Percentiles rank a stretch among this genome's conserved stretches.
Evolutionary conservation across 2,888 invertebrate genomes (phyloP).

Genomic region (Dryadula phaetusa): DNA sequence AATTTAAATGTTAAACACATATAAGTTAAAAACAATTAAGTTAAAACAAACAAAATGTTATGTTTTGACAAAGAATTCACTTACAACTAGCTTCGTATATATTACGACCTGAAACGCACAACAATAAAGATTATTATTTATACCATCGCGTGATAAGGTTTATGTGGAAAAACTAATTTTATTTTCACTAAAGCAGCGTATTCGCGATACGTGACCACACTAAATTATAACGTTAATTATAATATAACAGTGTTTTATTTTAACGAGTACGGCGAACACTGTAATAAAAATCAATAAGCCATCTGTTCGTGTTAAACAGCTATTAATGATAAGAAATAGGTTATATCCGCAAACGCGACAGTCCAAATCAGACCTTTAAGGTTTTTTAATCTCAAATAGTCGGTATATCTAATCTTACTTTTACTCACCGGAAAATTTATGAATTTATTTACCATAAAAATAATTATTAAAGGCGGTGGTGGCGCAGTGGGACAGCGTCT

Average conservation of each 20-base stretch:
- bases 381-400: slow-evolving; percentile 7
- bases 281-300: slow-evolving; percentile 60
- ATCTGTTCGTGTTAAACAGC: slow-evolving; percentile 41
- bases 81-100: slow-evolving; percentile 32
- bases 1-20: neutral
- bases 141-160: slow-evolving; percentile 66
- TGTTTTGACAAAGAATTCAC: slow-evolving; percentile 6
- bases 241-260: slow-evolving; percentile 66
- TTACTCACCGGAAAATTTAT: slow-evolving; percentile 4
- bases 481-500: too few relatives aligned
- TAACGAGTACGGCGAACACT: slow-evolving; percentile 62
- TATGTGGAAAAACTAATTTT: slow-evolving; percentile 62
- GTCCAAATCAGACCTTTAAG: slow-evolving; percentile 1
- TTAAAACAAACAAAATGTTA: slow-evolving; percentile 23
- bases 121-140: slow-evolving; percentile 73
- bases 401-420: slow-evolving; percentile 16
- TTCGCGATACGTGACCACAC: slow-evolving; percentile 68
- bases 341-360: slow-evolving; percentile 9
- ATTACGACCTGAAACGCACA: slow-evolving; percentile 50
- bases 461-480: too few relatives aligned
- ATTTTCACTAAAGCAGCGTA: slow-evolving; percentile 74
- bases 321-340: slow-evolving; percentile 37
- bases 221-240: slow-evolving; percentile 76
- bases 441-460: neutral
- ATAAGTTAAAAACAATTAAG: neutral